Percentiles rank a stretch among this genome's conserved stretches.
These are phyloP conservation scores for Halictus ligatus DNA, from an alignment of 2,888 invertebrate species.

Conservation along the genomic window DNA sequence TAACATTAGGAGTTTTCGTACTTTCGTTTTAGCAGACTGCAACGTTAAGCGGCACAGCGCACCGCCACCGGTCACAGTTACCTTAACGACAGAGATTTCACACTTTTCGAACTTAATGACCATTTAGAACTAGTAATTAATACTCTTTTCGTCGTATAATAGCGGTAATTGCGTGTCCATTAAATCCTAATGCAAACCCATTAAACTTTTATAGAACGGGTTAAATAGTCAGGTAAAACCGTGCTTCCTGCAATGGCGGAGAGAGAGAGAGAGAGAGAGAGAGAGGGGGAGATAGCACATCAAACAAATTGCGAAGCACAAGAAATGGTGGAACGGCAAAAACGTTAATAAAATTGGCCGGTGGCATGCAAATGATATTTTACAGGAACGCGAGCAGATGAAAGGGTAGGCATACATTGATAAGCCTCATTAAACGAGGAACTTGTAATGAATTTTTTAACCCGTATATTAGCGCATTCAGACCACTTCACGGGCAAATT, in stretches of 20 bases:
- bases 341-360: not conserved
- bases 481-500: not conserved
- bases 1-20: not conserved
- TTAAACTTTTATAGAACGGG: constrained; percentile 4
- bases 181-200: not conserved
- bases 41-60: not conserved
- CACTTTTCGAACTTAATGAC: constrained; percentile 7
- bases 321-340: not conserved
- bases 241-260: not conserved
- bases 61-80: not conserved
- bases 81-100: not conserved
- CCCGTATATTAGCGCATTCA: not conserved
- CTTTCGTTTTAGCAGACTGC: not conserved
- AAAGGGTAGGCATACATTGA: not conserved
- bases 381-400: not conserved
- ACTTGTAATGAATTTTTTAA: not conserved
- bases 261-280: not conserved
- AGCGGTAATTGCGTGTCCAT: not conserved
- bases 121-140: not conserved
- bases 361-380: not conserved
- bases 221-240: not conserved
- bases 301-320: not conserved
- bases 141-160: not conserved
- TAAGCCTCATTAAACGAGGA: not conserved
- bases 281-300: not conserved